Evolutionary conservation across 2,888 invertebrate species (phyloP).

Genomic region (Patella depressa): DNA sequence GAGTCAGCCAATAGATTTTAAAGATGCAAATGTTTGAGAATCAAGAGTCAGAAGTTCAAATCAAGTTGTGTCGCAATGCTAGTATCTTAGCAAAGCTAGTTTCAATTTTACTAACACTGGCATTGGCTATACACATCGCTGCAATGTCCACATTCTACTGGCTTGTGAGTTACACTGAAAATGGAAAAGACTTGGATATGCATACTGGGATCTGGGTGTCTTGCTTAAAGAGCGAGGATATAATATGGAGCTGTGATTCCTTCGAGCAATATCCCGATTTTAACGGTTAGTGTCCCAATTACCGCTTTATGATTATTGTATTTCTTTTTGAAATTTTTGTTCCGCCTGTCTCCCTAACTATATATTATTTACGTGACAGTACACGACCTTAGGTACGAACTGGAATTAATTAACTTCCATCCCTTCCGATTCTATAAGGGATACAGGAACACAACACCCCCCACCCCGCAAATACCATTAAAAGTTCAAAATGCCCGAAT

Average conservation of each 20-base stretch:
- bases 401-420: too few relatives aligned
- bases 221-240: constrained; percentile 16
- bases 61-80: constrained; percentile 13
- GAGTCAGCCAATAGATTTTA: too few relatives aligned
- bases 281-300: constrained; percentile 13
- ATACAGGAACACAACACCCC: too few relatives aligned
- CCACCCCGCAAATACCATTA: too few relatives aligned
- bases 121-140: constrained; percentile 3
- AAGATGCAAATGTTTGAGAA: constrained; percentile 12
- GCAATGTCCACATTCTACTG: constrained; percentile 24
- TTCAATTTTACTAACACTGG: neutral
- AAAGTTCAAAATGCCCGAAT: too few relatives aligned
- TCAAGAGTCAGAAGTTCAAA: constrained; percentile 11
- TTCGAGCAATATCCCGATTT: constrained; percentile 11
- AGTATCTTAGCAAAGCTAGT: constrained; percentile 10
- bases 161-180: constrained; percentile 19
- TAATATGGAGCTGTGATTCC: constrained; percentile 11
- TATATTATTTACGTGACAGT: too few relatives aligned
- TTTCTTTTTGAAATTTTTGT: neutral
- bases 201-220: constrained; percentile 28
- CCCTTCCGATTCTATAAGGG: too few relatives aligned
- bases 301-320: neutral
- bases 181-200: constrained; percentile 21
- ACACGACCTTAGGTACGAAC: too few relatives aligned
- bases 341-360: too few relatives aligned